Base-by-base conservation (phyloP, 2,797 vertebrate genomes). In the Knipowitschia caucasica region DNA sequence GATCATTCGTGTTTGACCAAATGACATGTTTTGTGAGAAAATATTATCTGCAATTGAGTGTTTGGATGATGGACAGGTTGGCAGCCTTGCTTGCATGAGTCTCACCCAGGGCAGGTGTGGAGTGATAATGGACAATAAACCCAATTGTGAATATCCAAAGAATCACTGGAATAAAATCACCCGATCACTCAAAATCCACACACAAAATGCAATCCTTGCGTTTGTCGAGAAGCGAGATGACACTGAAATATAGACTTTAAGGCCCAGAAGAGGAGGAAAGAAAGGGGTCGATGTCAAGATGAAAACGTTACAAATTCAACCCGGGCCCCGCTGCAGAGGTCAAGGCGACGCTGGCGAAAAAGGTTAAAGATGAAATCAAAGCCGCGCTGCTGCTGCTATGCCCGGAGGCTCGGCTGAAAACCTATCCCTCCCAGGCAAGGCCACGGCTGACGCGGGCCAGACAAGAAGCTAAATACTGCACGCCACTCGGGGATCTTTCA, bases 321-420 rank as follows among this genome's bases (percentile, higher is more conserved):
- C 40, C 40, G 84, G 69, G 68, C 63, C 53, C 52, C 49, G 83
- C 89, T 66, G 82, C 91, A 90, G 93, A 95, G 95, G 96, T 97
- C 94, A 95, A 94, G 93, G 94, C 91, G 95, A 93, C 89, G 90
- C 91, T 89, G 88, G 88, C 62, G 89, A 88, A 96, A 96, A 94
- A 98, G 96, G 94, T 98, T 92, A 95, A 93, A 95, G 94, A 97
- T 93, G 95, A 95, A 96, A 97, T 95, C 92, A 94, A 94, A 96
- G 88, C 94, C 75, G 64, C 76, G 53, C 70, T 44, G 49, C 69
- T 69, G 81, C 68, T 62, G 58, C n/a, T n/a, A n/a, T 88, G 83
- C 81, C 86, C 80, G 74, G 78, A 88, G 89, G 91, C 83, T 86
- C 91, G 82, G 92, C 92, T 89, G 94, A 92, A 95, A 96, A 95